Evolutionary conservation across 2,113 vertebrate species (phyloP).

Genomic region (Buteo buteo): DNA sequence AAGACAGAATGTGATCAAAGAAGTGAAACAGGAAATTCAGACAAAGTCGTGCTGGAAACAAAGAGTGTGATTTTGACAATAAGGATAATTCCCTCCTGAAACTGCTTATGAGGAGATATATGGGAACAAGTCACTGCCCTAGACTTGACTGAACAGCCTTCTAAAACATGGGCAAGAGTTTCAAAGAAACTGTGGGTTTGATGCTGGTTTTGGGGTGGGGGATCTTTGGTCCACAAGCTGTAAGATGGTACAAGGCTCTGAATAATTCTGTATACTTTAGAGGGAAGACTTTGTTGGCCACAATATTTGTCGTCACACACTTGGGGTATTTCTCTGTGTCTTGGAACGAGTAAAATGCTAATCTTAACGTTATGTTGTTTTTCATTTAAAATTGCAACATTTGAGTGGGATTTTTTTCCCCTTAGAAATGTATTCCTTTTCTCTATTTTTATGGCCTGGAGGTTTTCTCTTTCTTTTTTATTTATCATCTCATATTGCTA

Average conservation of each 20-base stretch:
- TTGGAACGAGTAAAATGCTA: not conserved
- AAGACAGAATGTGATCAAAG: not conserved
- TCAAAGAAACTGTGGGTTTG: not conserved
- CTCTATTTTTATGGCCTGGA: constrained; percentile 21
- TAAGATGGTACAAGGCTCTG: not conserved
- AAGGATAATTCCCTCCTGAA: not conserved
- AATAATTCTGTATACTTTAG: not conserved
- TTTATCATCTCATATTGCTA: constrained; percentile 17
- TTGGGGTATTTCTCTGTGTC: not conserved
- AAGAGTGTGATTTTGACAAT: not conserved
- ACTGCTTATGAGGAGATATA: not conserved
- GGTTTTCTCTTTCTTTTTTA: constrained; percentile 20
- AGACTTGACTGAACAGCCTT: not conserved
- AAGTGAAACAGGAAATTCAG: not conserved
- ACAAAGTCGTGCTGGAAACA: not conserved
- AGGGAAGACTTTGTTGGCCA: not conserved
- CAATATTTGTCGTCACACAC: not conserved
- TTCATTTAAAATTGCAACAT: constrained; percentile 10
- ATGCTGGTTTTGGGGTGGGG: not conserved
- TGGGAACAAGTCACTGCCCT: not conserved
- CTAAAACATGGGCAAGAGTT: not conserved
- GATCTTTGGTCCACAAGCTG: not conserved
- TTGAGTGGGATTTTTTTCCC: not conserved
- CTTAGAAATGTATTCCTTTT: not conserved
- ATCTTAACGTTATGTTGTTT: constrained; percentile 11